Conservation (phyloP, 1,140 invertebrate genomes). For the Drosophila murphyi region DNA sequence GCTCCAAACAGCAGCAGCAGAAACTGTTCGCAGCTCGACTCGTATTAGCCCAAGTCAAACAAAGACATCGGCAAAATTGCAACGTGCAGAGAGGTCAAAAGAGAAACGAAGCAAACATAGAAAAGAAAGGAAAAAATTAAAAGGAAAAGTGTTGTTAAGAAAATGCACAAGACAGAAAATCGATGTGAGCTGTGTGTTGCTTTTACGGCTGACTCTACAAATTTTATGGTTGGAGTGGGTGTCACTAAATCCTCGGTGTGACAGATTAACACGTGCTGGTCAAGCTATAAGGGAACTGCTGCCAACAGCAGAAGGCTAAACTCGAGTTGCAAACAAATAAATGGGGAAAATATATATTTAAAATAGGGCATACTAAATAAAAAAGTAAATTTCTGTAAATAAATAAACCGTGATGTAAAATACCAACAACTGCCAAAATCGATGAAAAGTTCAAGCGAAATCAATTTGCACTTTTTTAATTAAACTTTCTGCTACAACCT, state of each 20-base stretch:
- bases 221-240: conserved; percentile 37
- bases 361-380: background rate
- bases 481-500: conserved; percentile 38
- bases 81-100: conserved; percentile 56
- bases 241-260: conserved; percentile 73
- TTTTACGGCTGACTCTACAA: conserved; percentile 33
- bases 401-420: background rate
- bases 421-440: conserved; percentile 15
- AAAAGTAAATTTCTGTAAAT: background rate
- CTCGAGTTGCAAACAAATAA: conserved; percentile 45
- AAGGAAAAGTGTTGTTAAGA: conserved; percentile 66
- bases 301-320: conserved; percentile 64
- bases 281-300: conserved; percentile 37
- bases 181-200: conserved; percentile 53
- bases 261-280: conserved; percentile 77
- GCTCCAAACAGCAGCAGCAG: conserved; percentile 55
- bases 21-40: conserved; percentile 48
- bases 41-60: conserved; percentile 79
- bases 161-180: conserved; percentile 77
- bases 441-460: conserved; percentile 42
- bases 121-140: conserved; percentile 30
- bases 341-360: conserved; percentile 13
- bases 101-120: conserved; percentile 1
- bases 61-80: conserved; percentile 78
- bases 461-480: conserved; percentile 68